Base-by-base conservation (phyloP, 1,140 invertebrate species). In the Ladona fulva region DNA sequence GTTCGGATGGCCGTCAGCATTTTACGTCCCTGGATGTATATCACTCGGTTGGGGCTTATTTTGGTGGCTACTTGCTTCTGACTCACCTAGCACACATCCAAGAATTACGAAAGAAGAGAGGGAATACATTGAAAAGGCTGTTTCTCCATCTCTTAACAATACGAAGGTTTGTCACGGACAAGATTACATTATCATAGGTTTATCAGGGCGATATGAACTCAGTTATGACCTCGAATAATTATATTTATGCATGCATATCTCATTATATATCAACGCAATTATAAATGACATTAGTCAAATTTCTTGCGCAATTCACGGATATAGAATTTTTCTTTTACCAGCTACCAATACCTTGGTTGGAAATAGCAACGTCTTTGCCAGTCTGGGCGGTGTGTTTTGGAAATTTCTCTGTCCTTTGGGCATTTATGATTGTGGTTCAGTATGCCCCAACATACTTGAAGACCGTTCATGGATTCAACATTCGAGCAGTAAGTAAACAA, bases 391-490 rank as follows among this genome's bases (percentile, higher is more conserved):
- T 92, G 75, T 88, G 92, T 75, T 82, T 92, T 0, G 89, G 91
- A 0, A 93, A 97, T 82, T 92, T 92, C 87, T 92, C 93, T 14
- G 89, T 90, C 74, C 90, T 93, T 81, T 97, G 94, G 94, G 93
- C 93, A 1, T 89, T 95, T 44, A 93, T 95, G 79, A 96, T 93
- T 0, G 85, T 96, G 76, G 90, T 96, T 83, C 94, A 93, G 0
- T 91, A 94, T 81, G 87, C 94, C 0, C 96, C 96, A 0, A 93
- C 92, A 0, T 97, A 96, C 83, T 91, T 97, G 82, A 92, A 91
- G 78, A 90, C 92, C 80, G 90, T 96, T 42, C 90, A 97, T 77
- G 91, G 94, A 78, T 95, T 92, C 87, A 89, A 94, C 80, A 91
- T 96, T 24, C 88, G 90, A 83, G 86, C 89, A 82, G 95, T 96